Percentiles rank a stretch among this genome's conserved stretches.
Conservation (phyloP, 2,797 vertebrate species). For the Monodelphis domestica region DNA sequence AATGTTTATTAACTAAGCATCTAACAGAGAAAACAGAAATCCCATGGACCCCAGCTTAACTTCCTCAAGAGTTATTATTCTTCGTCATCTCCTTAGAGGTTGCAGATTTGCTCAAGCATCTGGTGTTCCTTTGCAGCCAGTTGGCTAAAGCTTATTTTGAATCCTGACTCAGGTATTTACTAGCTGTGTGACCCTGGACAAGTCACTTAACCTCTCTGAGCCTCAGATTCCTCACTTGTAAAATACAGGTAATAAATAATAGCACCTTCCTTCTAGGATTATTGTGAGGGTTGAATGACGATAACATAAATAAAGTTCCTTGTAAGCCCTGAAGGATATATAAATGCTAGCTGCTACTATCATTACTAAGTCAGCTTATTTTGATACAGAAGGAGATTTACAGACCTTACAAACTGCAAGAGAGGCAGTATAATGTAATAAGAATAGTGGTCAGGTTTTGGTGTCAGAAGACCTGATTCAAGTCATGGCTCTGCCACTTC, state of each 20-base stretch:
- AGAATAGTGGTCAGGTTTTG: not conserved
- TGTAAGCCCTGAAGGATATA: not conserved
- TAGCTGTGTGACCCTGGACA: not conserved
- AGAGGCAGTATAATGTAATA: not conserved
- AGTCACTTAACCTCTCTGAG: not conserved
- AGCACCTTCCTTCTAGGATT: not conserved
- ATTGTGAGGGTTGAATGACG: not conserved
- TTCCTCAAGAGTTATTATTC: not conserved
- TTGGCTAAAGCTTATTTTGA: not conserved
- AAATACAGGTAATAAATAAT: not conserved
- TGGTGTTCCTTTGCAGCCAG: not conserved
- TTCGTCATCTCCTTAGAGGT: no score
- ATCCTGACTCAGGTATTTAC: not conserved
- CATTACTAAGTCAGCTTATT: not conserved
- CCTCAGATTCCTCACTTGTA: not conserved
- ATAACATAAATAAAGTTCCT: not conserved
- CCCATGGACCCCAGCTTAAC: not conserved
- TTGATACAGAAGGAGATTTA: not conserved
- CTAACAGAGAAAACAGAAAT: conserved; percentile 22
- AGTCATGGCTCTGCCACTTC: not conserved
- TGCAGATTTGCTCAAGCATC: not conserved
- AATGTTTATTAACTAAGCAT: conserved; percentile 1
- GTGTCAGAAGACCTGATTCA: not conserved
- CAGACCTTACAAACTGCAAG: not conserved
- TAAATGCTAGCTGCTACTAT: not conserved